These are phyloP conservation scores for Frankliniella fusca DNA, from an alignment of 2,888 invertebrate genomes.

Conservation along the genomic window DNA sequence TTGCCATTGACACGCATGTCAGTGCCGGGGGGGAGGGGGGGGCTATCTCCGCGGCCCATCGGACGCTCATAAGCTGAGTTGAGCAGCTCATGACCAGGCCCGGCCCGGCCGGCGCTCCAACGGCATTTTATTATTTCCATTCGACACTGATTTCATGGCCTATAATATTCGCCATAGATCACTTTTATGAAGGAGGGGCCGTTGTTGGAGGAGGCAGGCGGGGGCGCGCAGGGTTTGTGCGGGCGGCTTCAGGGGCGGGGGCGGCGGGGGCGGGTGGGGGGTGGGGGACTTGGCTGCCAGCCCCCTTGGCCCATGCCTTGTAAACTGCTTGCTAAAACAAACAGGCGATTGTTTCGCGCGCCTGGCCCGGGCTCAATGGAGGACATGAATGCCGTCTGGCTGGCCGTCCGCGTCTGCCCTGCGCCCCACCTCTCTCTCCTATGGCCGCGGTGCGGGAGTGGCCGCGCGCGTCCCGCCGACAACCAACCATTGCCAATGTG, in stretches of 20 bases:
- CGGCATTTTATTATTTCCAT: neutral
- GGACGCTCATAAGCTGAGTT: neutral
- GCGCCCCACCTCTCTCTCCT: neutral
- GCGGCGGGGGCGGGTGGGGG: neutral
- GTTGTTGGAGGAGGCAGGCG: neutral
- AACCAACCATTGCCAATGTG: no score
- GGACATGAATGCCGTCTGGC: neutral
- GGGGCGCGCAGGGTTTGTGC: neutral
- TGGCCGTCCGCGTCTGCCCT: no score
- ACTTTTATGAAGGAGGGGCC: neutral
- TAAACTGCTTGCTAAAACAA: neutral
- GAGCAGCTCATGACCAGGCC: neutral
- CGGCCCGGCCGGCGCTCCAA: neutral
- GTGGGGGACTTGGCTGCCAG: neutral
- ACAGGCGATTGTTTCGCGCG: neutral
- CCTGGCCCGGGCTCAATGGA: neutral
- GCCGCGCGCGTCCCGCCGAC: neutral
- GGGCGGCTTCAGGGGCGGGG: neutral
- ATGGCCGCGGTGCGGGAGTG: neutral
- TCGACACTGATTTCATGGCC: slow-evolving; percentile 22
- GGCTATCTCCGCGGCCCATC: neutral
- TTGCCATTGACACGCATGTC: neutral
- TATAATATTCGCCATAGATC: slow-evolving; percentile 23
- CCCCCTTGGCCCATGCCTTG: neutral
- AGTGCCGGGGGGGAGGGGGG: neutral